Evolutionary conservation across 2,113 vertebrate genomes (phyloP).

Genomic region (Laticauda colubrina): DNA sequence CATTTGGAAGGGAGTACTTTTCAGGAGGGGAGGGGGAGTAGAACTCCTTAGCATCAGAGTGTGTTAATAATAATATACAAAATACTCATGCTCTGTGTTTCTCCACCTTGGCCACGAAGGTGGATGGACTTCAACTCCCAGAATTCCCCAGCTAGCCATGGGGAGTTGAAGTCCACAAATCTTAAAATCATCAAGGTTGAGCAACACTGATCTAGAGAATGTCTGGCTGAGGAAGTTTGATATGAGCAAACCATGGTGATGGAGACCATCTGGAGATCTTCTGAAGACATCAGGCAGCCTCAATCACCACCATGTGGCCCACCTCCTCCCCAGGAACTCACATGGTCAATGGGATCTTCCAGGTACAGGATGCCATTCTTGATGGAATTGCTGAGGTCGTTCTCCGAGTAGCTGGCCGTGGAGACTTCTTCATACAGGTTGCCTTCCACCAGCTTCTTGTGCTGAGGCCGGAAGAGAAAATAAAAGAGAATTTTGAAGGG

Average conservation of each 20-base stretch:
- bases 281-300: neutral
- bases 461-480: conserved; percentile 58
- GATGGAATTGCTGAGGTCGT: conserved; percentile 87
- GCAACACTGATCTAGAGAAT: neutral
- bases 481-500: neutral
- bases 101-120: too few relatives aligned
- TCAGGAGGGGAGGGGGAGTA: too few relatives aligned
- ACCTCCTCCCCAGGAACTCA: conserved; percentile 53
- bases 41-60: too few relatives aligned
- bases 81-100: too few relatives aligned
- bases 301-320: neutral
- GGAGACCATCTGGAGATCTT: neutral
- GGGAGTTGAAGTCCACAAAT: neutral
- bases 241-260: neutral
- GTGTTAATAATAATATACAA: too few relatives aligned
- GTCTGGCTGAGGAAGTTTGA: neutral
- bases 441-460: conserved; percentile 87
- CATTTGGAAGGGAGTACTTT: too few relatives aligned
- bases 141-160: too few relatives aligned
- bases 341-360: conserved; percentile 83
- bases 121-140: too few relatives aligned
- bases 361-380: conserved; percentile 87
- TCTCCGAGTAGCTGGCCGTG: conserved; percentile 82
- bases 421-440: conserved; percentile 83
- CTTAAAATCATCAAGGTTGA: neutral